Percentiles rank a stretch among this genome's conserved stretches.
These are phyloP conservation scores for Perca fluviatilis DNA, from an alignment of 2,113 vertebrate genomes.

Conservation along the genomic window DNA sequence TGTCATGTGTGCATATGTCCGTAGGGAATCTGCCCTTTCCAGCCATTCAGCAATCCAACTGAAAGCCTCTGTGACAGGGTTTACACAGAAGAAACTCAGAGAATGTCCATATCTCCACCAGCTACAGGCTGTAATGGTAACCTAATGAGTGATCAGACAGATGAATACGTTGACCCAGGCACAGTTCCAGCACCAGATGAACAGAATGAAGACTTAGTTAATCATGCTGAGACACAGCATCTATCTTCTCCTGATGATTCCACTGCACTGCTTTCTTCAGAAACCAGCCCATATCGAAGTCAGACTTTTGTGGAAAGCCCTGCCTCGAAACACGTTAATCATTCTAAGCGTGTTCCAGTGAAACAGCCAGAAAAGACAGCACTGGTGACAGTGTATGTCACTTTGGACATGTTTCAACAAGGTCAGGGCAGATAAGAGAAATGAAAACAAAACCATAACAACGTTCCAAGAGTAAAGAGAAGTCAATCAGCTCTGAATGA, in stretches of 20 bases:
- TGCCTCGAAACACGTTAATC: not conserved
- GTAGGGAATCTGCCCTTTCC: slow-evolving; percentile 25
- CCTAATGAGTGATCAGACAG: not conserved
- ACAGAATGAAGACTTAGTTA: not conserved
- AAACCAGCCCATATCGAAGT: slow-evolving; percentile 67
- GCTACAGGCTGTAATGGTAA: not conserved
- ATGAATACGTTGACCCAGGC: slow-evolving; percentile 5
- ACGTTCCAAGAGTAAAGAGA: not conserved
- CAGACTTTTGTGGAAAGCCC: slow-evolving; percentile 54
- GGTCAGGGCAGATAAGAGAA: slow-evolving; percentile 7
- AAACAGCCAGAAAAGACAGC: slow-evolving; percentile 27
- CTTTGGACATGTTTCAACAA: slow-evolving; percentile 70
- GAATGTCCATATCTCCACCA: not conserved
- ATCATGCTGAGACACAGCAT: not conserved
- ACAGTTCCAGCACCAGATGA: fast-evolving
- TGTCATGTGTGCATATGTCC: slow-evolving; percentile 3
- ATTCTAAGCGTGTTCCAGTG: not conserved
- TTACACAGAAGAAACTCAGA: slow-evolving; percentile 38
- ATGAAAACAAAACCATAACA: not conserved
- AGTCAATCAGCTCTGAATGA: not conserved
- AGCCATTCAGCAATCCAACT: slow-evolving; percentile 45
- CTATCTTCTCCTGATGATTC: slow-evolving; percentile 33
- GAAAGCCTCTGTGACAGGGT: slow-evolving; percentile 57
- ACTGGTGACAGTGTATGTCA: slow-evolving; percentile 59
- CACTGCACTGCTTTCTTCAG: slow-evolving; percentile 5